phyloP scores from a whole-genome alignment of 1,140 invertebrate genomes.

The Drosophila erecta region DNA sequence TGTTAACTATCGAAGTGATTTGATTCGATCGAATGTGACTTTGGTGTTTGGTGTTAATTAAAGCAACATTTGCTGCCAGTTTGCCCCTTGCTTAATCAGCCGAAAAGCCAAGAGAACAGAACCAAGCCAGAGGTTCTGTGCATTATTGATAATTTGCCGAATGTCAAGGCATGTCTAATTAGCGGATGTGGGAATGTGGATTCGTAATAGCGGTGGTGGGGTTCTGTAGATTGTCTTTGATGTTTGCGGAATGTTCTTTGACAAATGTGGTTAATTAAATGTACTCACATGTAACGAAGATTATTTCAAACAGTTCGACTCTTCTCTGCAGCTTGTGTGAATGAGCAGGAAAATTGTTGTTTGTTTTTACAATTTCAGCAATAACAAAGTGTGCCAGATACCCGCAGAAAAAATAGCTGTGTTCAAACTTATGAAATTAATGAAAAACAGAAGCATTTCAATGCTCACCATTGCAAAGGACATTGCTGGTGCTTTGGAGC shows the following conservation, averaged over 20 bases:
- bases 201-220: not conserved
- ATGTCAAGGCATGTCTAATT: conserved; percentile 59
- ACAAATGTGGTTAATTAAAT: conserved; percentile 78
- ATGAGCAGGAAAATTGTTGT: conserved; percentile 52
- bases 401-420: not conserved
- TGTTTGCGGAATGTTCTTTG: conserved; percentile 45
- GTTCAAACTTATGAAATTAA: conserved; percentile 17
- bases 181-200: conserved; percentile 18
- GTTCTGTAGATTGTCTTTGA: conserved; percentile 54
- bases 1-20: conserved; percentile 31
- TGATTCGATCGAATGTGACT: conserved; percentile 24
- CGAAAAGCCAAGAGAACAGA: conserved; percentile 29
- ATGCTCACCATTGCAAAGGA: conserved; percentile 23
- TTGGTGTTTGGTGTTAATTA: conserved; percentile 58
- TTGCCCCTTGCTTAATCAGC: conserved; percentile 51
- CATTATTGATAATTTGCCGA: conserved; percentile 73
- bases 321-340: conserved; percentile 20
- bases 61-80: conserved; percentile 39
- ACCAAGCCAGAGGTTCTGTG: conserved; percentile 19
- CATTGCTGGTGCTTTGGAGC: conserved; percentile 24
- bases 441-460: conserved; percentile 24
- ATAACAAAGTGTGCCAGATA: conserved; percentile 33
- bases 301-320: conserved; percentile 50
- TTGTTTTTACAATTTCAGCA: conserved; percentile 15
- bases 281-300: conserved; percentile 59